These are phyloP conservation scores for Drosophila pandora DNA, from an alignment of 1,140 invertebrate species.

Conservation along the genomic window DNA sequence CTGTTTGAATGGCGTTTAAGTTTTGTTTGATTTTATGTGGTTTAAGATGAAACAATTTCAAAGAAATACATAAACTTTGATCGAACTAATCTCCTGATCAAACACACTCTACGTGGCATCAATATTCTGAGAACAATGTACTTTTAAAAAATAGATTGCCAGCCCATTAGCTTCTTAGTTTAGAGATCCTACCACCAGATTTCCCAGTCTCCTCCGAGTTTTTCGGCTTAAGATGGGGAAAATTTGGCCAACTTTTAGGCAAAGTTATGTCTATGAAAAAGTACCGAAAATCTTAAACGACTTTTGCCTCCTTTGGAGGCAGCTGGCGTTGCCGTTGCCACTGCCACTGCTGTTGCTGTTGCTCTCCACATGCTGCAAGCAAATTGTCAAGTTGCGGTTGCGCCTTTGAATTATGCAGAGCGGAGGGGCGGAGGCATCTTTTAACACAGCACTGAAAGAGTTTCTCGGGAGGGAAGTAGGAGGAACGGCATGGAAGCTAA, in stretches of 20 bases:
- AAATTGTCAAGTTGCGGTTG: constrained; percentile 81
- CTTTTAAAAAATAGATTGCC: constrained; percentile 61
- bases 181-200: constrained; percentile 14
- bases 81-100: constrained; percentile 44
- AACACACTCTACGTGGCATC: constrained; percentile 36
- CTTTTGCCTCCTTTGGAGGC: constrained; percentile 26
- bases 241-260: constrained; percentile 52
- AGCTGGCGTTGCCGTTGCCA: constrained; percentile 28
- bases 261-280: constrained; percentile 62
- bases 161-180: constrained; percentile 54
- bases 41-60: constrained; percentile 14
- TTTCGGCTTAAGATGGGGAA: constrained; percentile 3
- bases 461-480: neutral
- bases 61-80: constrained; percentile 29
- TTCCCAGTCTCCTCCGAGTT: constrained; percentile 1
- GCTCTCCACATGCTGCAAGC: constrained; percentile 54
- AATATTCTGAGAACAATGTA: constrained; percentile 51
- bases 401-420: constrained; percentile 77
- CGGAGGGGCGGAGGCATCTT: constrained; percentile 48
- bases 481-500: constrained; percentile 50
- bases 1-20: constrained; percentile 19
- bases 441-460: constrained; percentile 46
- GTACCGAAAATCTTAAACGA: constrained; percentile 54
- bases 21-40: constrained; percentile 33
- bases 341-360: constrained; percentile 30